Evolutionary conservation across 2,797 vertebrate species (phyloP).

Genomic region (Loris lydekkerianus): DNA sequence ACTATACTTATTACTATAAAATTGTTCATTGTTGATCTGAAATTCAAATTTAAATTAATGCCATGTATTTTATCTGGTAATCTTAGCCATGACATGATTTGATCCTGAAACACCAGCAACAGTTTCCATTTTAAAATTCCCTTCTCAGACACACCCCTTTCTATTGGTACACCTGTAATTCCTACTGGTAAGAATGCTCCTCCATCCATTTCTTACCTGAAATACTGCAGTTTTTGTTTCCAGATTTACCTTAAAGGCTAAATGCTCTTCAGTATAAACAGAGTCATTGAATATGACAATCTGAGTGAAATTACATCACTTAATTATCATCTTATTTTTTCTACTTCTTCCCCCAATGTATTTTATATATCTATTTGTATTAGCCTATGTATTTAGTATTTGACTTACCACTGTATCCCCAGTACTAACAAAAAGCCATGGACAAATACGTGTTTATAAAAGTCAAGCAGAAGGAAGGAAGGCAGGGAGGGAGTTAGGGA

Average conservation of each 20-base stretch:
- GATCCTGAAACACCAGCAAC: background rate
- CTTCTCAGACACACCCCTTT: background rate
- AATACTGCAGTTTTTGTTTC: background rate
- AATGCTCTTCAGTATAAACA: background rate
- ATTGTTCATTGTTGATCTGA: background rate
- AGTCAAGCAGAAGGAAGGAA: background rate
- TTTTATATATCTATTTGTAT: background rate
- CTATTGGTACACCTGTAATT: background rate
- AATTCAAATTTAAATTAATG: background rate
- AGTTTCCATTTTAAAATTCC: background rate
- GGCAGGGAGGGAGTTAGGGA: rapidly evolving
- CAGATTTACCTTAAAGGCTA: background rate
- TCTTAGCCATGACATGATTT: background rate
- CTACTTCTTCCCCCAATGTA: background rate
- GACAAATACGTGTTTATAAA: background rate
- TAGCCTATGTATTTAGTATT: background rate
- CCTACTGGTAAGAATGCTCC: background rate
- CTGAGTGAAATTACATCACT: background rate
- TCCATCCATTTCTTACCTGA: background rate
- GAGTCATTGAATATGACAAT: background rate
- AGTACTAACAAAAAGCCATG: background rate
- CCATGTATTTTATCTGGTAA: background rate
- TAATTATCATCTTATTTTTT: background rate
- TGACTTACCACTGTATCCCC: background rate
- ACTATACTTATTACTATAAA: background rate